phyloP scores from a whole-genome alignment of 2,113 vertebrate genomes.

The Xiphophorus couchianus region DNA sequence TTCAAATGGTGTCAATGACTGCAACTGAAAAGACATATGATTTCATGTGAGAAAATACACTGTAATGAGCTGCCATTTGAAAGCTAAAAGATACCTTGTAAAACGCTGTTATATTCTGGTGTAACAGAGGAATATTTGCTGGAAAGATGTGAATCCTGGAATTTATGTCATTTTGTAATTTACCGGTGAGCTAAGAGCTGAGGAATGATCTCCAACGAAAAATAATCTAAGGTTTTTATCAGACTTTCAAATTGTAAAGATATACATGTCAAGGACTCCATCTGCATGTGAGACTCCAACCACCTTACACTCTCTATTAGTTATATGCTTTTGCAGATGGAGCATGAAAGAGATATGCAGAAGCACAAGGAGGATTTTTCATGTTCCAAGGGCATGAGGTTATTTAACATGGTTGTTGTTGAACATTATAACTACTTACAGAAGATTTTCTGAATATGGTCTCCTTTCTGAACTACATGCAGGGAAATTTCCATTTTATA shows the following conservation, averaged over 20 bases:
- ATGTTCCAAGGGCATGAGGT: constrained; percentile 12
- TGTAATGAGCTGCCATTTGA: constrained; percentile 27
- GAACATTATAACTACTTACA: no score
- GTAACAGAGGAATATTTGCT: background rate
- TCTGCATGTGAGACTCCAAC: background rate
- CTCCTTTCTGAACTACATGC: no score
- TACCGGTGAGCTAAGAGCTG: background rate
- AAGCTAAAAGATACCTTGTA: constrained; percentile 16
- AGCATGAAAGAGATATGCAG: background rate
- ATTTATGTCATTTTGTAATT: background rate
- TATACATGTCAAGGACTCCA: background rate
- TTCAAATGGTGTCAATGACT: constrained; percentile 14
- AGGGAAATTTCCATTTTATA: no score
- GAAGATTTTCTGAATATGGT: no score
- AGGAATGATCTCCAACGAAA: background rate
- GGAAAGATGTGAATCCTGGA: background rate
- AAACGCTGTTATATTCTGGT: no score
- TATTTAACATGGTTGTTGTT: no score
- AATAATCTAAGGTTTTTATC: background rate
- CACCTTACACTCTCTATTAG: background rate
- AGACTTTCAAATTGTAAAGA: background rate
- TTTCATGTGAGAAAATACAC: constrained; percentile 32
- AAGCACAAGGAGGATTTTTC: no score
- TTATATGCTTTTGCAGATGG: background rate
- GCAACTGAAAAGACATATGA: constrained; percentile 26